Conservation (phyloP, 2,113 vertebrate species). For the Paramisgurnus dabryanus region DNA sequence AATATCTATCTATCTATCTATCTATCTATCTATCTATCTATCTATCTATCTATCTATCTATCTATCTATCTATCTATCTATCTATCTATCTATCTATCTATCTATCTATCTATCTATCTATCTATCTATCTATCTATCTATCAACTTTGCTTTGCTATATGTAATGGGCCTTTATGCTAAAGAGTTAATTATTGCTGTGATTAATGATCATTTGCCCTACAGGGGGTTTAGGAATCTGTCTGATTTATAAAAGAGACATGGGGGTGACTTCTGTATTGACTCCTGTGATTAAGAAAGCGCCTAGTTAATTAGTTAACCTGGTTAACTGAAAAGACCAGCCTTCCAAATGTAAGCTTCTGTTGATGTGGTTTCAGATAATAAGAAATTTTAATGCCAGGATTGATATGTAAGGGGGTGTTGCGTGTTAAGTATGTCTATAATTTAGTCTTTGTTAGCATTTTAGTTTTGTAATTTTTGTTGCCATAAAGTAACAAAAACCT, state of each 20-base stretch:
- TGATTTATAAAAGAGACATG: constrained; percentile 19
- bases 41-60: no score
- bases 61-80: no score
- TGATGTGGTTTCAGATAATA: not conserved
- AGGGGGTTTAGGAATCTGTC: constrained; percentile 6
- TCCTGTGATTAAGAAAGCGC: constrained; percentile 23
- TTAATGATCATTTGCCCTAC: constrained; percentile 29
- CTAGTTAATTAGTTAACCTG: constrained; percentile 38
- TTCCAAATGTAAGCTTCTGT: not conserved
- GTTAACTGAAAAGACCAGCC: constrained; percentile 8
- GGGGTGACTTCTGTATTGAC: constrained; percentile 18
- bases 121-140: no score
- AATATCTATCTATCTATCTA: no score
- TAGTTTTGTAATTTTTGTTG: not conserved
- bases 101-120: no score
- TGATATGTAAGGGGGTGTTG: not conserved
- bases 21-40: no score
- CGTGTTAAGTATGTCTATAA: not conserved
- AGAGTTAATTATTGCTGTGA: constrained; percentile 49
- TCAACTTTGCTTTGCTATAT: not conserved
- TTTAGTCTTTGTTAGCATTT: not conserved
- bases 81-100: no score
- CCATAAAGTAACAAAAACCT: no score
- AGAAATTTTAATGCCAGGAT: not conserved
- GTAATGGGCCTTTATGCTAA: not conserved